phyloP scores from a whole-genome alignment of 2,888 invertebrate species.

The Thalpophila matura region DNA sequence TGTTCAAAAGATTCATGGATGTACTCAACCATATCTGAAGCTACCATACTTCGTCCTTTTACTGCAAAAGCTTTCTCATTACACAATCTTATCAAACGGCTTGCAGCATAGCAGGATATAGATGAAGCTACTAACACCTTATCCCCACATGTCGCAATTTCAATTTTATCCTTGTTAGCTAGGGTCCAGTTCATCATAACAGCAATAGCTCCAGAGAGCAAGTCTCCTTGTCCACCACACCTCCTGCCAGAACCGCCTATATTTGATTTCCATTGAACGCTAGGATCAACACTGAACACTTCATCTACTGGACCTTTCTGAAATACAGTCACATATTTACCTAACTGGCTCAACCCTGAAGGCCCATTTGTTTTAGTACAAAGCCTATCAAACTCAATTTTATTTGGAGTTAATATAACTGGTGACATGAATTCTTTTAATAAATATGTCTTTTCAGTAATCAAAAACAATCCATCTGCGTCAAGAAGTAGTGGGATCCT shows the following conservation, averaged over 20 bases:
- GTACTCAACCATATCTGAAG: slow-evolving; percentile 96
- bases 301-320: slow-evolving; percentile 95
- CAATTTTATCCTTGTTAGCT: slow-evolving; percentile 69
- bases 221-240: slow-evolving; percentile 99
- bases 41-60: slow-evolving; percentile 95
- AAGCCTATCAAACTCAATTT: slow-evolving; percentile 96
- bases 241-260: slow-evolving; percentile 96
- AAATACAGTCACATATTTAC: slow-evolving; percentile 92
- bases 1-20: slow-evolving; percentile 94
- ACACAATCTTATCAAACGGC: slow-evolving; percentile 94
- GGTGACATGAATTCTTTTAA: slow-evolving; percentile 92
- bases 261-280: slow-evolving; percentile 88
- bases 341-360: slow-evolving; percentile 87
- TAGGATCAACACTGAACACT: slow-evolving; percentile 90
- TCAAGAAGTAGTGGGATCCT: slow-evolving; percentile 95
- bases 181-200: slow-evolving; percentile 96
- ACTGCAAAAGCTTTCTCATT: slow-evolving; percentile 95
- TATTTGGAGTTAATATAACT: slow-evolving; percentile 97
- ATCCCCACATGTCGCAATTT: slow-evolving; percentile 65
- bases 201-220: slow-evolving; percentile 96
- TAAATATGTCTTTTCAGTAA: slow-evolving; percentile 93
- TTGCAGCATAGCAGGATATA: slow-evolving; percentile 95
- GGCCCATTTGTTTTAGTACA: slow-evolving; percentile 90
- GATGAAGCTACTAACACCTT: slow-evolving; percentile 90
- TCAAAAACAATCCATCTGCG: slow-evolving; percentile 96